A percentile compares a stretch with the other conserved stretches of the same genome.
Evolutionary conservation across 2,113 vertebrate species (phyloP).

Genomic region (Ceyx margarethae): DNA sequence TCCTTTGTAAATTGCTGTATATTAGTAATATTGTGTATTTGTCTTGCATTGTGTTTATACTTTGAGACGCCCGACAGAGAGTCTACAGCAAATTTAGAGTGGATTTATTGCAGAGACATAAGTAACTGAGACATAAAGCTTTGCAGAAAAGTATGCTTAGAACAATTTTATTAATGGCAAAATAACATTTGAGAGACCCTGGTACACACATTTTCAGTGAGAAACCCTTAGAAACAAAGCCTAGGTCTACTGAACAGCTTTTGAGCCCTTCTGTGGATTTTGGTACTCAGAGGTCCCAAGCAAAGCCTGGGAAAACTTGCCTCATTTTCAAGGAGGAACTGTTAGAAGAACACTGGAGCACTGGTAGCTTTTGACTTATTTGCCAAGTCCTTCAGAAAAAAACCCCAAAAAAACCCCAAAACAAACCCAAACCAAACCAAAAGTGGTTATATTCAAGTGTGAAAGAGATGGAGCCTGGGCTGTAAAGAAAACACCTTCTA

Average conservation of each 20-base stretch:
- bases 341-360: background rate
- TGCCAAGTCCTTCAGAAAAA: background rate
- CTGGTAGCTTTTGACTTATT: accelerated
- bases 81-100: background rate
- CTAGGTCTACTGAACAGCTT: background rate
- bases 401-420: too few relatives aligned
- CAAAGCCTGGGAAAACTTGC: background rate
- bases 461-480: background rate
- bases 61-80: background rate
- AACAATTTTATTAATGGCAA: background rate
- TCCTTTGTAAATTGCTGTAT: background rate
- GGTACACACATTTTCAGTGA: background rate
- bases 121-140: background rate
- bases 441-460: background rate
- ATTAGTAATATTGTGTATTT: background rate
- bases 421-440: too few relatives aligned
- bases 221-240: background rate
- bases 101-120: background rate
- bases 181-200: background rate
- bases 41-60: background rate
- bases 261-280: background rate
- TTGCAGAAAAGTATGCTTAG: background rate
- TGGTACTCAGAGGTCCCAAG: background rate
- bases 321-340: background rate
- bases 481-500: background rate